phyloP scores from a whole-genome alignment of 1,140 invertebrate genomes.

The Listronotus bonariensis region DNA sequence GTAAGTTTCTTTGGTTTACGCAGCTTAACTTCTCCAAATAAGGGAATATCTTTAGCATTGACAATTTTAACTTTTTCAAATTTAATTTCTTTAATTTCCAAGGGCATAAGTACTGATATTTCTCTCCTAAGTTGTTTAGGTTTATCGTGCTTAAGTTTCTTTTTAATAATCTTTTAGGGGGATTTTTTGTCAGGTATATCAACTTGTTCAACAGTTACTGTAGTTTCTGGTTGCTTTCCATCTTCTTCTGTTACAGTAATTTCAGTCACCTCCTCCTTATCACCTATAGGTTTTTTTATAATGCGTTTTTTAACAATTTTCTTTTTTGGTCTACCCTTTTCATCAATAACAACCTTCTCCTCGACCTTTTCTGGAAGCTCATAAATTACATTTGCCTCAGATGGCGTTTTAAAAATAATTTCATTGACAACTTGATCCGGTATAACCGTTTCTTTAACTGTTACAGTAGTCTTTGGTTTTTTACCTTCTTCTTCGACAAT shows the following conservation, averaged over 20 bases:
- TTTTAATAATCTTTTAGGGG: constrained; percentile 51
- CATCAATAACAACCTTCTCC: constrained; percentile 49
- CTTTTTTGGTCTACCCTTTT: constrained; percentile 46
- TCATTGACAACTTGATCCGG: constrained; percentile 23
- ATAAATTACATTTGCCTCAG: constrained; percentile 43
- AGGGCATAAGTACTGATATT: constrained; percentile 60
- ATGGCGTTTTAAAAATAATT: constrained; percentile 4
- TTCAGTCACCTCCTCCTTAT: constrained; percentile 48
- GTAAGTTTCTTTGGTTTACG: constrained; percentile 46
- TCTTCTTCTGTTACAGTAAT: constrained; percentile 51
- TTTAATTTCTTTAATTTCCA: constrained; percentile 64
- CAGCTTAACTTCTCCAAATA: constrained; percentile 57
- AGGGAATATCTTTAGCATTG: constrained; percentile 69
- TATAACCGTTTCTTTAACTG: constrained; percentile 45
- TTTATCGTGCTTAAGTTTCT: constrained; percentile 45
- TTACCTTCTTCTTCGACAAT: constrained; percentile 59
- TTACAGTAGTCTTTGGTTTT: constrained; percentile 54
- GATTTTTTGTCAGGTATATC: constrained; percentile 50
- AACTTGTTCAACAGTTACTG: constrained; percentile 56
- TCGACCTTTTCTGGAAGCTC: constrained; percentile 56
- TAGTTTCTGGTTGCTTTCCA: constrained; percentile 48
- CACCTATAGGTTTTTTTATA: constrained; percentile 48
- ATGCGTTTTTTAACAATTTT: constrained; percentile 51
- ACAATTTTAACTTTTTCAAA: constrained; percentile 66
- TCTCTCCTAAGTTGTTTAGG: constrained; percentile 43